Base-by-base conservation (phyloP, 2,797 vertebrate genomes). In the Champsocephalus esox region DNA sequence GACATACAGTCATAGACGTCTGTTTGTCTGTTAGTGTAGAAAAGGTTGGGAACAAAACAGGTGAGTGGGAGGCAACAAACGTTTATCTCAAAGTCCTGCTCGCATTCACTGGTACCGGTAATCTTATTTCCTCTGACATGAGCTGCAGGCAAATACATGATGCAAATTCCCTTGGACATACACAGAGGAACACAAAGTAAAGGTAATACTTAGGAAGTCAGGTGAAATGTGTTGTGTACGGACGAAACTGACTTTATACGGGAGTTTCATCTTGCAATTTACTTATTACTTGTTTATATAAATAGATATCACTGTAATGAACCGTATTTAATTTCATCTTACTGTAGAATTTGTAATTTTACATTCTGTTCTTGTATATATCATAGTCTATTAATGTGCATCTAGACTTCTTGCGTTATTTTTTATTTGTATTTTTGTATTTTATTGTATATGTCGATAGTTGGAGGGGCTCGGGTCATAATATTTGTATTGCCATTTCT, bases 81-180 rank as follows among this genome's bases (percentile, higher is more conserved):
- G 19, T 68, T 32, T 28, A 38, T 45, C 14, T 38, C 32, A 38
- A 24, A 38, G 58, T 62, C 10, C 14, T 16, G 3, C 11, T 11
- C 7, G 51, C 46, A 9, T 62, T 49, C 38, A 65, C 9, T 17
- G 11, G 19, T 24, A 24, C 11, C 13, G 11, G 16, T 24, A 24
- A 19, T 19, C 10, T 59, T 38, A 19, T 59, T 57, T 62, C 60
- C 43, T 52, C 34, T 12, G 51, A 32, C 4, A 2, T 13, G 19
- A 70, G 9, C 32, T 24, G 45, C n/a, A 70, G 52, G 49, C 59
- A 75, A 66, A 76, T 16, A 21, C 38, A n/a, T 0, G 1, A 77
- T 74, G 60, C 73, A 79, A 79, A 79, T 65, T 38, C 12, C 43
- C 6, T 5, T 62, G 34, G 49, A 34, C 32, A 43, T 24, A 24